Conservation (phyloP, 2,888 invertebrate genomes). For the Trichopoda pennipes region DNA sequence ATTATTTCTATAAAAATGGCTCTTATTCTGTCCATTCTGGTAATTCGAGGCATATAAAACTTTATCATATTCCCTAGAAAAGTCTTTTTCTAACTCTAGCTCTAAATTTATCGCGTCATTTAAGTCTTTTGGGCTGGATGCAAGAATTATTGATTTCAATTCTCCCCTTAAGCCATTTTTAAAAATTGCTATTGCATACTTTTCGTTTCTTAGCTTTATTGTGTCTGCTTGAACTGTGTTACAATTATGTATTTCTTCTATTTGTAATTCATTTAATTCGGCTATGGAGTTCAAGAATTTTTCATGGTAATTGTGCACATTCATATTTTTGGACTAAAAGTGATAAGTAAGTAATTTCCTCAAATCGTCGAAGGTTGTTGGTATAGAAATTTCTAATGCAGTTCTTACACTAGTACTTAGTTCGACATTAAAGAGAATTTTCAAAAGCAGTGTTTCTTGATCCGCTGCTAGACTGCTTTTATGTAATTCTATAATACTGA, state of each 20-base stretch:
- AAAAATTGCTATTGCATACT: neutral
- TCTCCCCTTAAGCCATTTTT: neutral
- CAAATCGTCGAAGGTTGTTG: neutral
- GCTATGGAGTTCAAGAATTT: neutral
- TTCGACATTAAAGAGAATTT: neutral
- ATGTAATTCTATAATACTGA: conserved; percentile 2
- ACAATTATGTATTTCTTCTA: neutral
- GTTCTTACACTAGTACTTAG: neutral
- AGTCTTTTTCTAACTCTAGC: neutral
- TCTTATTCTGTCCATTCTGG: no score
- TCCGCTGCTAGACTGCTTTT: neutral
- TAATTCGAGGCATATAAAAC: neutral
- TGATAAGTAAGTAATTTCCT: conserved; percentile 6
- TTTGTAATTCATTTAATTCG: no score
- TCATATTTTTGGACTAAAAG: neutral
- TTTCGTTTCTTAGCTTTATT: neutral
- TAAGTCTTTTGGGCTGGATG: neutral
- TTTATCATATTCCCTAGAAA: neutral
- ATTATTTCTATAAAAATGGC: no score
- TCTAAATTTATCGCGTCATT: neutral
- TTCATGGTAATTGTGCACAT: neutral
- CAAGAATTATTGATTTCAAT: conserved; percentile 8
- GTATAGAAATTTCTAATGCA: neutral
- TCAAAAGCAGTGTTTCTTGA: neutral
- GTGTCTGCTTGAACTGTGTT: neutral